phyloP scores from a whole-genome alignment of 2,888 invertebrate genomes.

The Didymodactylos carnosus region DNA sequence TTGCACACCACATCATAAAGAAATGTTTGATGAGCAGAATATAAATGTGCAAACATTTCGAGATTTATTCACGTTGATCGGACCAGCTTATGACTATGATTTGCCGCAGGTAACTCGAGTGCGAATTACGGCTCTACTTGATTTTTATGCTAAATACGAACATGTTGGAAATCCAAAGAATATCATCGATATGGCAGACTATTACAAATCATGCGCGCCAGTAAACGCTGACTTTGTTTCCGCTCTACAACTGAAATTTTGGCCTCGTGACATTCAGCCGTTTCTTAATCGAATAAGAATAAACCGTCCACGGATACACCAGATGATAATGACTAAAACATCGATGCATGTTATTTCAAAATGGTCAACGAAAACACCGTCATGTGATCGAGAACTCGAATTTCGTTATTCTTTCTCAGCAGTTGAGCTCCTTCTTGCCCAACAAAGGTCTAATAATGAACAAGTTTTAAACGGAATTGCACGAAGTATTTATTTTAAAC shows the following conservation, averaged over 20 bases:
- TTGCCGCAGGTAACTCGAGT: neutral
- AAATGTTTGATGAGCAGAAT: neutral
- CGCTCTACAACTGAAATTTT: neutral
- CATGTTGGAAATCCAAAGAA: neutral
- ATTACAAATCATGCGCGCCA: neutral
- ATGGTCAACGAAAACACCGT: neutral
- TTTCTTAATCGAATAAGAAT: neutral
- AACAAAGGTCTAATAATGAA: neutral
- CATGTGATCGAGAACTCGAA: neutral
- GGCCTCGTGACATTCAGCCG: neutral
- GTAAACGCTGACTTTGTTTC: neutral
- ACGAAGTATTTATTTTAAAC: neutral
- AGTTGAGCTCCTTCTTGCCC: neutral
- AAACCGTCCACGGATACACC: neutral
- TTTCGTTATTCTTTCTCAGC: neutral
- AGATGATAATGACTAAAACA: neutral
- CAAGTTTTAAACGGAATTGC: neutral
- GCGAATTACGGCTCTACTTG: neutral
- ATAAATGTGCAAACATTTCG: neutral
- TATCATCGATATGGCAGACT: neutral
- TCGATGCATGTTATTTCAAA: neutral
- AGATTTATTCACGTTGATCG: neutral
- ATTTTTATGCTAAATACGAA: neutral
- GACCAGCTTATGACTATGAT: neutral
- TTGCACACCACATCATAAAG: neutral